Conservation (phyloP, 2,113 vertebrate species). For the Rallus limicola region DNA sequence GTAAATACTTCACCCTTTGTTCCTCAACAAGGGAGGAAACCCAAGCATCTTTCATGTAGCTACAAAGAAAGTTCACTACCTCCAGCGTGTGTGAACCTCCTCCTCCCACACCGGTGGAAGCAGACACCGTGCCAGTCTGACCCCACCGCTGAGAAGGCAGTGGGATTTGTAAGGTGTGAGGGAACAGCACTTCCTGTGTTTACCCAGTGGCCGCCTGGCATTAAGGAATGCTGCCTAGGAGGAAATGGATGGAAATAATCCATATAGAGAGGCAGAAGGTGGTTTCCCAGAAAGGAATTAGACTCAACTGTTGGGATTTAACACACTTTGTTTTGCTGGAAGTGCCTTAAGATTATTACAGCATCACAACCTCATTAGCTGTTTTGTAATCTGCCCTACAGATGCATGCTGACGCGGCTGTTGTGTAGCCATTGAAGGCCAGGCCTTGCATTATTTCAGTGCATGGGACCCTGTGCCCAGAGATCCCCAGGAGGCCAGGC, state of each 20-base stretch:
- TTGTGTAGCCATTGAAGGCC: neutral
- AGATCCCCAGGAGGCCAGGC: neutral
- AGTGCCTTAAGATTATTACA: slow-evolving; percentile 14
- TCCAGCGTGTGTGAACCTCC: neutral
- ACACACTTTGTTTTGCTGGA: neutral
- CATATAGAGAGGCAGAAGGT: neutral
- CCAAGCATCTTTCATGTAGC: neutral
- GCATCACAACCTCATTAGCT: neutral
- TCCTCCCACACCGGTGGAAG: neutral
- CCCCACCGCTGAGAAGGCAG: neutral
- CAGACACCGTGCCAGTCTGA: neutral
- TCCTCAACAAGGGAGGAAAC: neutral
- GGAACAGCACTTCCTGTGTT: neutral
- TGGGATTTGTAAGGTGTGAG: neutral
- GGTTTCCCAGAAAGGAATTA: neutral
- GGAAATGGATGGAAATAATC: neutral
- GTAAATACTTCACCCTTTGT: neutral
- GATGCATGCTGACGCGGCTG: neutral
- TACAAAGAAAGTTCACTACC: neutral
- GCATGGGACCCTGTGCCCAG: neutral
- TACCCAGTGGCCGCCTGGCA: neutral
- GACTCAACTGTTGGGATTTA: neutral
- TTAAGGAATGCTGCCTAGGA: neutral
- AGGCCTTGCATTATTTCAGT: neutral
- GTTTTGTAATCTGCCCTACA: slow-evolving; percentile 32